A percentile compares a stretch with the other conserved stretches of the same genome.
These are phyloP conservation scores for Clarias magur DNA, from an alignment of 2,113 vertebrate species.

Conservation along the genomic window DNA sequence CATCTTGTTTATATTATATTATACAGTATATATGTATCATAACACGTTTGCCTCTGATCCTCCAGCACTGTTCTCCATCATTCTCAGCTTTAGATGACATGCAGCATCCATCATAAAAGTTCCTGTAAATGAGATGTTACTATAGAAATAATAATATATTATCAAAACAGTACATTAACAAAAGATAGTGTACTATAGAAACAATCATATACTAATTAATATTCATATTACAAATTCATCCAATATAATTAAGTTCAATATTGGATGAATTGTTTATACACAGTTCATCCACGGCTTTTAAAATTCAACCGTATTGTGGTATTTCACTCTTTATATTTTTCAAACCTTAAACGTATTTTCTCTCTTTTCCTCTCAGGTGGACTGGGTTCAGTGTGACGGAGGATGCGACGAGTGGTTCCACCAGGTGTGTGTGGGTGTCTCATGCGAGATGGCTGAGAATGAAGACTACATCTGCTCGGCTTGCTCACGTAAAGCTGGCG, in stretches of 20 bases:
- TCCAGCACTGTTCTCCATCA: no score
- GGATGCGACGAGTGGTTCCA: constrained; percentile 99
- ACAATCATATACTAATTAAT: background rate
- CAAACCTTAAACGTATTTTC: no score
- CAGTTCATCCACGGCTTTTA: background rate
- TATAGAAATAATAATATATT: background rate
- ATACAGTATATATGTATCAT: no score
- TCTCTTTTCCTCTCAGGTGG: constrained; percentile 80
- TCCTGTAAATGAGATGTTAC: background rate
- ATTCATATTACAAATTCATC: background rate
- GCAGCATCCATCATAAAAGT: background rate
- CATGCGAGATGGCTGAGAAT: constrained; percentile 96
- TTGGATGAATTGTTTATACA: background rate
- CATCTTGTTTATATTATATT: background rate
- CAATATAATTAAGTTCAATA: background rate
- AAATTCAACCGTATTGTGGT: background rate
- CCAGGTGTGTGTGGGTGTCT: constrained; percentile 95
- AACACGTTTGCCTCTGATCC: no score
- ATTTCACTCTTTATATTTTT: background rate
- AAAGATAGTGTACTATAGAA: no score
- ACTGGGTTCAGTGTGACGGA: constrained; percentile 99
- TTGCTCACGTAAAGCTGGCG: constrained; percentile 81
- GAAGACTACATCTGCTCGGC: constrained; percentile 97
- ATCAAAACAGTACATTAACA: no score
- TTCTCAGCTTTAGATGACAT: background rate